Conservation (phyloP, 2,113 vertebrate genomes). For the Anser brachyrhynchus region DNA sequence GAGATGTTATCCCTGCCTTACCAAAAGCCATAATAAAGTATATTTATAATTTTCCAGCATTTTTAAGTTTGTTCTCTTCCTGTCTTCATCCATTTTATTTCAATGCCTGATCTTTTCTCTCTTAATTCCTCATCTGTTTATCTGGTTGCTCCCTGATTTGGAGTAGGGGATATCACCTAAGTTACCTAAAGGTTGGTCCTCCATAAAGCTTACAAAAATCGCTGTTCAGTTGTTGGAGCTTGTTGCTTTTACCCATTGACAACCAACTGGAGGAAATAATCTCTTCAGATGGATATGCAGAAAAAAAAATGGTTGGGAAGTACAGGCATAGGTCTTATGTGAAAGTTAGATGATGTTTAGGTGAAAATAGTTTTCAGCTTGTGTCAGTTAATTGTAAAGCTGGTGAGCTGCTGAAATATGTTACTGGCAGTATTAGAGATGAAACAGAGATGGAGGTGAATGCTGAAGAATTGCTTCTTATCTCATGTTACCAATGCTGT, state of each 20-base stretch:
- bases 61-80: background rate
- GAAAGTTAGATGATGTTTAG: background rate
- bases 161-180: background rate
- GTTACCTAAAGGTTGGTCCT: background rate
- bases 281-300: background rate
- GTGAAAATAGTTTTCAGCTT: background rate
- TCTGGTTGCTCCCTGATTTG: background rate
- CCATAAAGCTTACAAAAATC: background rate
- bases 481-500: background rate
- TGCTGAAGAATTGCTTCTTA: background rate
- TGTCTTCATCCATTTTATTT: background rate
- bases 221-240: background rate
- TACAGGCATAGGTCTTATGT: background rate
- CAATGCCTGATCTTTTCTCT: background rate
- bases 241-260: background rate
- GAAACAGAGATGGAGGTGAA: background rate
- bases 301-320: background rate
- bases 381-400: background rate
- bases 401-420: background rate
- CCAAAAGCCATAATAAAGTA: background rate
- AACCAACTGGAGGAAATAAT: background rate
- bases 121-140: background rate
- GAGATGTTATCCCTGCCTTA: conserved; percentile 1
- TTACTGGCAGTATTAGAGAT: background rate
- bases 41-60: background rate